These are phyloP conservation scores for Trididemnum clinides DNA, from an alignment of 23 tunicate genomes.

Conservation along the genomic window DNA sequence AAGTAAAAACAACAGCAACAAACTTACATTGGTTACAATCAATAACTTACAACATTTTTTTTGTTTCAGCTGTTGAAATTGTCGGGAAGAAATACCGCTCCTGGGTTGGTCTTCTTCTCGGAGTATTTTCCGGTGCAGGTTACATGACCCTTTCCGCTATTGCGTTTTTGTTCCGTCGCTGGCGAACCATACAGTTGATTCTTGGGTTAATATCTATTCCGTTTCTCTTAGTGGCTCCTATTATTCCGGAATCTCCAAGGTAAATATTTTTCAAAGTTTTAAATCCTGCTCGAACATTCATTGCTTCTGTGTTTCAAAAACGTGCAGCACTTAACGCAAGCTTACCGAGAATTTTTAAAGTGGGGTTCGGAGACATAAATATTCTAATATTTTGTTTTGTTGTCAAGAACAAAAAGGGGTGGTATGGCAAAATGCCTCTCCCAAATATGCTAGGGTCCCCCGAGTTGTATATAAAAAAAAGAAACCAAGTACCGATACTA, in stretches of 20 bases:
- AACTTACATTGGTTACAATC: too few relatives aligned
- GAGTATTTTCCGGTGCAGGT: slow-evolving; percentile 63
- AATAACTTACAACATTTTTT: not conserved
- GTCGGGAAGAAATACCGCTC: slow-evolving; percentile 50
- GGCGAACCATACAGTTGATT: slow-evolving; percentile 58
- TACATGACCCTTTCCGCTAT: slow-evolving; percentile 55
- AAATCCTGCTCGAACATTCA: too few relatives aligned
- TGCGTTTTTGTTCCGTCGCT: slow-evolving; percentile 46
- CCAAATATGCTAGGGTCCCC: too few relatives aligned
- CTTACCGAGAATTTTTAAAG: not conserved
- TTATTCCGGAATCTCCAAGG: slow-evolving; percentile 85
- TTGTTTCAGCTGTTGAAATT: slow-evolving; percentile 49
- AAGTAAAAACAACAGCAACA: too few relatives aligned
- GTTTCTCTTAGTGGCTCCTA: slow-evolving; percentile 42
- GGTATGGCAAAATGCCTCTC: too few relatives aligned
- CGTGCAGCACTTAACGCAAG: not conserved
- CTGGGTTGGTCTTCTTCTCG: slow-evolving; percentile 57
- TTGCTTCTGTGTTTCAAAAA: not conserved
- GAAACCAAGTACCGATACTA: too few relatives aligned
- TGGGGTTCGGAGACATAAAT: too few relatives aligned
- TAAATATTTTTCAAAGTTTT: not conserved
- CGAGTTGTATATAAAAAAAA: too few relatives aligned
- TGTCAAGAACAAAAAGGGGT: too few relatives aligned
- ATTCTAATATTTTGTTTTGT: too few relatives aligned
- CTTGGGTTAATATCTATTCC: slow-evolving; percentile 57